phyloP scores from a whole-genome alignment of 2,888 invertebrate genomes.

The Amphipyra tragopoginis region DNA sequence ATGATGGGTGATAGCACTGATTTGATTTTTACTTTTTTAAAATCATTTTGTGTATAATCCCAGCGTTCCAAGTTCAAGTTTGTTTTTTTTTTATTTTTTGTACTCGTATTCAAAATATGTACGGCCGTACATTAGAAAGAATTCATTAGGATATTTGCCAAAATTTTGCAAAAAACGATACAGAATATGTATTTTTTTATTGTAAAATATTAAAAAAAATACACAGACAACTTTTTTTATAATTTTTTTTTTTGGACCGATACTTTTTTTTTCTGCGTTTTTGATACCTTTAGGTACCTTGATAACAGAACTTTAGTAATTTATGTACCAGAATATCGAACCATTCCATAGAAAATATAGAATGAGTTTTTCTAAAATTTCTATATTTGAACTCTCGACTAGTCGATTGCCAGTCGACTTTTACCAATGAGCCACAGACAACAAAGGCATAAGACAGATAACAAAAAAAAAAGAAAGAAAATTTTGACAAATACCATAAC shows the following conservation, averaged over 20 bases:
- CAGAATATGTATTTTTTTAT: background rate
- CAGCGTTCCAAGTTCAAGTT: conserved; percentile 3
- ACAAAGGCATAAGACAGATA: background rate
- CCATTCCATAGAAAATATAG: too few relatives aligned
- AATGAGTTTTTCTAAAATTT: too few relatives aligned
- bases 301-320: background rate
- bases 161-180: conserved; percentile 7
- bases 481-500: conserved; percentile 37
- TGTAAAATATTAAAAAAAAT: background rate
- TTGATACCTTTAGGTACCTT: background rate
- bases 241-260: background rate
- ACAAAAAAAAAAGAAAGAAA: conserved; percentile 5
- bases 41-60: conserved; percentile 16
- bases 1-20: conserved; percentile 8
- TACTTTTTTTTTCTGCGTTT: background rate
- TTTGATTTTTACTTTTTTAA: background rate
- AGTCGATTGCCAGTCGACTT: too few relatives aligned
- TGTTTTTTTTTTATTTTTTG: conserved; percentile 37
- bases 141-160: conserved; percentile 43
- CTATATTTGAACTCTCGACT: too few relatives aligned
- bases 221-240: too few relatives aligned
- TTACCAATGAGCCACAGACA: background rate
- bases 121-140: conserved; percentile 5
- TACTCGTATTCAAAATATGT: conserved; percentile 47
- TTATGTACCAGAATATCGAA: too few relatives aligned